A percentile compares a stretch with the other conserved stretches of the same genome.
Evolutionary conservation across 2,797 vertebrate species (phyloP).

Genomic region (Poeciliopsis turneri): DNA sequence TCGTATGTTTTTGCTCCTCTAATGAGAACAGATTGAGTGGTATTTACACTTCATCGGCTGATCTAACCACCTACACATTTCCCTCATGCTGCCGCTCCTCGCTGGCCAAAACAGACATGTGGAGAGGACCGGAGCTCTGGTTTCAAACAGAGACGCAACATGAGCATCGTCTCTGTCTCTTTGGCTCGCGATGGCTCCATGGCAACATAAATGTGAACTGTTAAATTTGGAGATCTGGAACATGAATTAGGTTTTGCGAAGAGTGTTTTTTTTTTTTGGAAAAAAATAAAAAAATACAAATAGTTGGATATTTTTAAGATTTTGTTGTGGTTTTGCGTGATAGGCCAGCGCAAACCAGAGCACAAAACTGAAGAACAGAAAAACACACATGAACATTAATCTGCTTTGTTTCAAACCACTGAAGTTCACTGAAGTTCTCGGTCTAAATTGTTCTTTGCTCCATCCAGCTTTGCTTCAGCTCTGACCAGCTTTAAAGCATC

Average conservation of each 20-base stretch:
- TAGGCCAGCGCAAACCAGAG: background rate
- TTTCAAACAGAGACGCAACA: slow-evolving; percentile 64
- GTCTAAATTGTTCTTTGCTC: background rate
- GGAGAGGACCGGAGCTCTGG: slow-evolving; percentile 69
- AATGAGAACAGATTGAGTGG: slow-evolving; percentile 84
- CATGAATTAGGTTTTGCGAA: slow-evolving; percentile 24
- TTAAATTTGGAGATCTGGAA: slow-evolving; percentile 34
- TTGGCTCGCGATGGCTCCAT: slow-evolving; percentile 47
- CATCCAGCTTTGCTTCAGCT: background rate
- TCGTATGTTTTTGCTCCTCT: slow-evolving; percentile 79
- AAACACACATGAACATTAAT: background rate
- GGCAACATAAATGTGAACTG: slow-evolving; percentile 44
- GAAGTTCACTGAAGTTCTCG: background rate
- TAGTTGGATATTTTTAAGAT: background rate
- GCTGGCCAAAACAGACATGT: slow-evolving; percentile 74
- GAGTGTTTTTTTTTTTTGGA: slow-evolving; percentile 11
- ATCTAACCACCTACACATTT: slow-evolving; percentile 78
- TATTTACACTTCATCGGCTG: slow-evolving; percentile 82
- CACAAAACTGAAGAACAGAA: background rate
- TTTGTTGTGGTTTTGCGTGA: background rate
- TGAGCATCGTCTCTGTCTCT: slow-evolving; percentile 60
- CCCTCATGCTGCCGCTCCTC: slow-evolving; percentile 69
- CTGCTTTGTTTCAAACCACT: background rate
- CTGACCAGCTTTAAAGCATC: background rate
- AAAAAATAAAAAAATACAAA: background rate